phyloP scores from a whole-genome alignment of 2,113 vertebrate genomes.

The Dipodomys spectabilis region DNA sequence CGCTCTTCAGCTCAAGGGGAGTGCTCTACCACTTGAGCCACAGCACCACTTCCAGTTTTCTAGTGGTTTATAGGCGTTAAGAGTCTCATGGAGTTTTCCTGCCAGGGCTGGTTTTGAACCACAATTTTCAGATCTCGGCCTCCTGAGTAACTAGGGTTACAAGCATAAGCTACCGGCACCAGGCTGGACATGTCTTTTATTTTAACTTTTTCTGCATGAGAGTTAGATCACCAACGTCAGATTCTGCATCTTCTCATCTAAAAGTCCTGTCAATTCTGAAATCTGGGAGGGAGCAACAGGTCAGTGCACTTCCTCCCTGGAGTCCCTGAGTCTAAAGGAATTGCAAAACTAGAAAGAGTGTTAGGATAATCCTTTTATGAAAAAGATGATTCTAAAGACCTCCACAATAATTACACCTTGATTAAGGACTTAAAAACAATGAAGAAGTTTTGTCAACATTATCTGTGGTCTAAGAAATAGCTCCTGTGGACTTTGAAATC shows the following conservation, averaged over 20 bases:
- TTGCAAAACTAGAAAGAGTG: background rate
- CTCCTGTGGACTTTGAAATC: background rate
- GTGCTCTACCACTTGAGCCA: too few relatives aligned
- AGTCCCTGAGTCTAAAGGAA: background rate
- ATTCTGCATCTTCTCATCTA: background rate
- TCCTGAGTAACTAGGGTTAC: too few relatives aligned
- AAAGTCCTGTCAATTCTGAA: background rate
- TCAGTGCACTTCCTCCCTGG: background rate
- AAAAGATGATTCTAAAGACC: background rate
- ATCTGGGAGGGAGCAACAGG: background rate
- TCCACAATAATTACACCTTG: background rate
- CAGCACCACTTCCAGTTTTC: too few relatives aligned
- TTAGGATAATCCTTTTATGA: background rate
- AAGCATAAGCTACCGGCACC: too few relatives aligned
- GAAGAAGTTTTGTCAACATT: background rate
- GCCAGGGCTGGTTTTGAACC: too few relatives aligned
- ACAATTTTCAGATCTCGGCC: too few relatives aligned
- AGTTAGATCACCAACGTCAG: background rate
- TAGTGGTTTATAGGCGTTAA: too few relatives aligned
- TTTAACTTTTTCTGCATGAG: constrained; percentile 22
- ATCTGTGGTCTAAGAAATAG: background rate
- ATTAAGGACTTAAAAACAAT: background rate
- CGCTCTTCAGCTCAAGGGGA: too few relatives aligned
- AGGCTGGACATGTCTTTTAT: constrained; percentile 22
- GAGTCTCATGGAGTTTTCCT: too few relatives aligned